These are phyloP conservation scores for Drosophila setifemur DNA, from an alignment of 1,140 invertebrate genomes.

Conservation along the genomic window DNA sequence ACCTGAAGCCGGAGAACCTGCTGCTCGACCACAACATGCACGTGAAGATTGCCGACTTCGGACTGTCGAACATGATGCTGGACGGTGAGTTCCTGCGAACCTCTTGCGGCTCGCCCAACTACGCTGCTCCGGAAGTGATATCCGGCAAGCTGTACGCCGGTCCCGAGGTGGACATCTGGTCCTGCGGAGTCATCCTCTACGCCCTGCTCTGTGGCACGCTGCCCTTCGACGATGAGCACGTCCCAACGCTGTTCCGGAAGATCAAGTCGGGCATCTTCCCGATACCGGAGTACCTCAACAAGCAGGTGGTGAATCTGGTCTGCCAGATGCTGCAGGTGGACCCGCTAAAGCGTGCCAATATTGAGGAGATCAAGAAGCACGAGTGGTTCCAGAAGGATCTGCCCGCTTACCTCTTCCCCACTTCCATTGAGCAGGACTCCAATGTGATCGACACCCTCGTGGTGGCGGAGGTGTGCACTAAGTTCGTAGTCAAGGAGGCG, in stretches of 20 bases:
- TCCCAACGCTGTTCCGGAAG: conserved; percentile 98
- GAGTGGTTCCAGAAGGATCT: conserved; percentile 99
- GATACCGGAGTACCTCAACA: conserved; percentile 99
- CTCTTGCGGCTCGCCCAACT: conserved; percentile 99
- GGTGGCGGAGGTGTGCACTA: conserved; percentile 95
- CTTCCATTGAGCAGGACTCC: conserved; percentile 97
- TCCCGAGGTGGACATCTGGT: conserved; percentile 96
- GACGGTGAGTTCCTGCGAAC: conserved; percentile 99
- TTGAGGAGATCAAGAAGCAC: conserved; percentile 99
- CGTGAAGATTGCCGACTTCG: conserved; percentile 99
- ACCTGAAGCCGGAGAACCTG: conserved; percentile 98
- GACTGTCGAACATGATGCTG: conserved; percentile 99
- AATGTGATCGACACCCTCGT: conserved; percentile 99
- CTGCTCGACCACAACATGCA: conserved; percentile 98
- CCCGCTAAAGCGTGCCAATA: conserved; percentile 97
- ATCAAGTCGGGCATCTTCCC: conserved; percentile 99
- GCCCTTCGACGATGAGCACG: conserved; percentile 99
- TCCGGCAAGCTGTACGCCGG: conserved; percentile 99
- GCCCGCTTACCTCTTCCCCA: conserved; percentile 97
- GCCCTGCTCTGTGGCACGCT: conserved; percentile 98
- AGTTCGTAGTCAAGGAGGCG: conserved; percentile 96
- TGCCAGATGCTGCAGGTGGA: conserved; percentile 99
- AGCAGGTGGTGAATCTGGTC: conserved; percentile 96
- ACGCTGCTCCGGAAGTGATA: conserved; percentile 99
- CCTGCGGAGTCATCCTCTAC: conserved; percentile 99